Conservation (phyloP, 2,888 invertebrate genomes). For the Brachypterus glaber region DNA sequence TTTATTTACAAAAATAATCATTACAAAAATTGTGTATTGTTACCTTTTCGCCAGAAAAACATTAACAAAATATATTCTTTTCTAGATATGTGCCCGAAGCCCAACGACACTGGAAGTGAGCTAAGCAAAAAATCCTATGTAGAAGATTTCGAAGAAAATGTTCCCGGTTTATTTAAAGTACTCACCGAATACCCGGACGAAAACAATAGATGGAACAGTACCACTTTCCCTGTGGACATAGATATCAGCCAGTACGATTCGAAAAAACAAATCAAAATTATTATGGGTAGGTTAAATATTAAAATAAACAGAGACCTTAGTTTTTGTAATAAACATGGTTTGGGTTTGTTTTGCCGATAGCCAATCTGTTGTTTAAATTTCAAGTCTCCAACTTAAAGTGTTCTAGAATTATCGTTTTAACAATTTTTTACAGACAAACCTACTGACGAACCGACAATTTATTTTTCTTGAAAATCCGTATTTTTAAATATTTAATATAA, state of each 20-base stretch:
- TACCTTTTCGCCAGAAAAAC: not conserved
- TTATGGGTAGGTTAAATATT: slow-evolving; percentile 52
- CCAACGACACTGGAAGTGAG: slow-evolving; percentile 62
- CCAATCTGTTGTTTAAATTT: too few species aligned
- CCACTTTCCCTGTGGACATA: slow-evolving; percentile 71
- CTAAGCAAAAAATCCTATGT: slow-evolving; percentile 76
- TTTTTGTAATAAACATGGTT: slow-evolving; percentile 1
- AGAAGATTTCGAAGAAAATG: slow-evolving; percentile 68
- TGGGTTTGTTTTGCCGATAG: too few species aligned
- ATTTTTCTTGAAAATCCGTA: too few species aligned
- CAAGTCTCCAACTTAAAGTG: too few species aligned
- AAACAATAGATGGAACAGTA: slow-evolving; percentile 71
- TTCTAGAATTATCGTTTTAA: too few species aligned
- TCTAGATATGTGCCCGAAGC: slow-evolving; percentile 83
- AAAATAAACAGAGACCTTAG: not conserved
- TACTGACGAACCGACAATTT: too few species aligned
- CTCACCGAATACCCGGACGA: slow-evolving; percentile 71
- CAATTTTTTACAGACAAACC: too few species aligned
- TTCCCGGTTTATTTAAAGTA: slow-evolving; percentile 76
- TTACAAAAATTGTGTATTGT: not conserved
- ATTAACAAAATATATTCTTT: slow-evolving; percentile 11
- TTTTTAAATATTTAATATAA: too few species aligned
- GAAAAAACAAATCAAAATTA: slow-evolving; percentile 56
- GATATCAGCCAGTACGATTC: slow-evolving; percentile 52
- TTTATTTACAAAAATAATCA: too few species aligned